Conservation (phyloP, 2,888 invertebrate genomes). For the Leucoma salicis region DNA sequence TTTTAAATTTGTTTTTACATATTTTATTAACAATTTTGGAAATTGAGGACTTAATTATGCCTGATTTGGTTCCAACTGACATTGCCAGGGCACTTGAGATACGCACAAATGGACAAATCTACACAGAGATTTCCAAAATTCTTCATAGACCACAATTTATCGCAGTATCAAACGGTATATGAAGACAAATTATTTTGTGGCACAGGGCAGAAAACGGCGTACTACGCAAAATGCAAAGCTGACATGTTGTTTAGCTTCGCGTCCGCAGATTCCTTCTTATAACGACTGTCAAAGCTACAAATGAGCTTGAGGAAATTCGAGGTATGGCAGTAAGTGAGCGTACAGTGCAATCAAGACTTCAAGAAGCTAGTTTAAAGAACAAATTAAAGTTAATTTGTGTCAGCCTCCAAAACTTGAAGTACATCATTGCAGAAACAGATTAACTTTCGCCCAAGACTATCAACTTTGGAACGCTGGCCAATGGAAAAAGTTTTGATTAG, state of each 20-base stretch:
- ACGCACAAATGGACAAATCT: no score
- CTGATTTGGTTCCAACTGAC: no score
- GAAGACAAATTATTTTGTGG: no score
- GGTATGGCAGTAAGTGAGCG: not conserved
- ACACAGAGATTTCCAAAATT: no score
- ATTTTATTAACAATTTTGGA: no score
- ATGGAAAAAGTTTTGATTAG: not conserved
- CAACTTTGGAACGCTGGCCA: not conserved
- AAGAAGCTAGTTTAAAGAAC: not conserved
- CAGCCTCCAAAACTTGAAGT: not conserved
- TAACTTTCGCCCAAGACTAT: not conserved
- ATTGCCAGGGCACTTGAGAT: no score
- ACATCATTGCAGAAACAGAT: not conserved
- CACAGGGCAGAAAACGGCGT: no score
- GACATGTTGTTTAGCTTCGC: not conserved
- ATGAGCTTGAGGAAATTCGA: not conserved
- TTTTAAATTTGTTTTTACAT: no score
- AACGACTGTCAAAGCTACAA: not conserved
- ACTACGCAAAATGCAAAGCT: no score
- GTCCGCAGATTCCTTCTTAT: not conserved
- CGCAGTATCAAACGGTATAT: no score
- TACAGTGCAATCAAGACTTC: not conserved
- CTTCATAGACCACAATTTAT: no score
- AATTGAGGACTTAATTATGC: no score
- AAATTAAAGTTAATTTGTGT: not conserved